phyloP scores from a whole-genome alignment of 1,140 invertebrate genomes.

The Ostrea denselamellosa region DNA sequence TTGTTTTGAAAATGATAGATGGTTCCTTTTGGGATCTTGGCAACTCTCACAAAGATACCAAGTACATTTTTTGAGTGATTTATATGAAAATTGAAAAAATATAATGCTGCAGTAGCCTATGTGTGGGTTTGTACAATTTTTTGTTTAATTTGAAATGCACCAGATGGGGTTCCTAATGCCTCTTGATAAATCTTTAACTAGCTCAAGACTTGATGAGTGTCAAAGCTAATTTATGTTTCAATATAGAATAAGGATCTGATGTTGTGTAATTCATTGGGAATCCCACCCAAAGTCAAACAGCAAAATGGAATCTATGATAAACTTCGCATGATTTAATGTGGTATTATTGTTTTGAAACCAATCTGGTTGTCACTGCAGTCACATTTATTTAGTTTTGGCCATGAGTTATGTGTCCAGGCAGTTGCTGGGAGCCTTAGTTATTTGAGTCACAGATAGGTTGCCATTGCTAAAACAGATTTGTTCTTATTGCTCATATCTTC shows the following conservation, averaged over 20 bases:
- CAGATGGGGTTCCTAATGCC: conserved; percentile 21
- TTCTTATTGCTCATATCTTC: not conserved
- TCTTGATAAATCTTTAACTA: conserved; percentile 40
- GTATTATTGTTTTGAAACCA: conserved; percentile 1
- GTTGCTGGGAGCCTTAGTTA: conserved; percentile 2
- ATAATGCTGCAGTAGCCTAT: not conserved
- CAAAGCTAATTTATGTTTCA: conserved; percentile 35
- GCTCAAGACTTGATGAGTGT: conserved; percentile 22
- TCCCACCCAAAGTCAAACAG: not conserved
- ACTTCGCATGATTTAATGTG: not conserved
- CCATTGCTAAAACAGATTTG: not conserved
- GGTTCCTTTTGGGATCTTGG: not conserved
- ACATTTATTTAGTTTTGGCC: conserved; percentile 33
- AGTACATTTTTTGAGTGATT: conserved; percentile 17
- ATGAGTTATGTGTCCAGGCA: conserved; percentile 17
- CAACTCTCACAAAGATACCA: not conserved
- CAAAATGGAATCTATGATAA: conserved; percentile 23
- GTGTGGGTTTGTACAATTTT: conserved; percentile 3
- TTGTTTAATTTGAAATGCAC: conserved; percentile 29
- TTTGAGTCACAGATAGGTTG: not conserved
- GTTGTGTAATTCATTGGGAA: conserved; percentile 19
- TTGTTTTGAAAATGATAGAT: not conserved
- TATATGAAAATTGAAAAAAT: conserved; percentile 6
- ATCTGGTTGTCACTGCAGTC: conserved; percentile 21
- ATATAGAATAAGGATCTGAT: conserved; percentile 34